Evolutionary conservation across 2,888 invertebrate genomes (phyloP), one percentile per base, ranked within the genome.

Genomic region (Rhogogaster chlorosoma): DNA sequence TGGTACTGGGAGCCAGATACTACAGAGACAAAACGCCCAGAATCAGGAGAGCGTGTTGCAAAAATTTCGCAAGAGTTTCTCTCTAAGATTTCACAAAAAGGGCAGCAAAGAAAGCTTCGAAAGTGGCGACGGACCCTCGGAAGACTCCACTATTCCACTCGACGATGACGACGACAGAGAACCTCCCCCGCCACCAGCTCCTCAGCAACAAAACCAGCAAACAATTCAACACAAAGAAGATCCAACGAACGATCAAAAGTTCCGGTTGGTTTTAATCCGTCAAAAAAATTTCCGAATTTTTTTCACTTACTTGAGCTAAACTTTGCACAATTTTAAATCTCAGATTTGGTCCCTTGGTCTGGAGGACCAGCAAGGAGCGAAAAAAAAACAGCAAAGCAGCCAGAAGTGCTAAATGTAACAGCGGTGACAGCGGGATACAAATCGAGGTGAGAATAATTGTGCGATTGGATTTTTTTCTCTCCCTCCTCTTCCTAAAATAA

Each of bases 351-450:
- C 96, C 96, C 42, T 94, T 96, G 83, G 95, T 96, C 84, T 96
- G 96, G 96, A 95, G 96, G 86, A 95, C 95, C 29, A 96, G 96
- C 90, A 96, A 96, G 91, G 96, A 96, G 90, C 94, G 96, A 84
- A 96, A 96, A 90, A 96, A 95, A 91, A 93, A 94, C 86, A 95
- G 95, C 88, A 96, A 96, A 92, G 95, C 96, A 84, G 95, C 96
- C 85, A 94, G 96, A 85, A 96, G 95, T 89, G 95, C 96, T 88
- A 96, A 96, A 92, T 96, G 96, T 93, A 96, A 96, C 93, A 96
- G 96, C 91, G 96, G 96, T 5, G 96, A 96, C 93, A 96, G 96
- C 86, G 96, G 96, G 87, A 96, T 96, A 90, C 96, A 96, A 93
- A 95, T 96, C 88, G 96, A 96, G 94, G 93, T 95, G 93, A 90